Conservation (phyloP, 1,140 invertebrate species). For the Potamilus streckersoni region DNA sequence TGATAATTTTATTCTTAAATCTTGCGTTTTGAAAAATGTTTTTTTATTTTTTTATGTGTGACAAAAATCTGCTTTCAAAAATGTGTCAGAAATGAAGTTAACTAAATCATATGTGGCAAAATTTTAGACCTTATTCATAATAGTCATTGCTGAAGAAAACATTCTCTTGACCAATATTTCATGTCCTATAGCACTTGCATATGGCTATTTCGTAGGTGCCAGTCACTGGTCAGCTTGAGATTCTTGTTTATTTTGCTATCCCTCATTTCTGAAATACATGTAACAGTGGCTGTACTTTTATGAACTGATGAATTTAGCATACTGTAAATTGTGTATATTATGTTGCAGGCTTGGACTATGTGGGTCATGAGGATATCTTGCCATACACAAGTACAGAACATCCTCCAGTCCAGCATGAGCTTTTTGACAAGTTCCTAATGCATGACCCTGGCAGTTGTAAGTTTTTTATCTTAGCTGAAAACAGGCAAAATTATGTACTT, state of each 20-base stretch:
- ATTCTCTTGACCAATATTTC: too few relatives aligned
- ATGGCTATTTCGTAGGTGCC: background rate
- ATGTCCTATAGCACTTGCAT: background rate
- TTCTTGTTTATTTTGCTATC: background rate
- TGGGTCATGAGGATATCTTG: constrained; percentile 89
- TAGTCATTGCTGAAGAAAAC: background rate
- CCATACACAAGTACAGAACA: constrained; percentile 75
- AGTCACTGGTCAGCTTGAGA: too few relatives aligned
- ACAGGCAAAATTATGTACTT: too few relatives aligned
- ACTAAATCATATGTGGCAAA: too few relatives aligned
- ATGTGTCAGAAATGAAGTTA: too few relatives aligned
- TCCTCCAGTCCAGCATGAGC: constrained; percentile 89
- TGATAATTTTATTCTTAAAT: too few relatives aligned
- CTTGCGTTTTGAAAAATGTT: too few relatives aligned
- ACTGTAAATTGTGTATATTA: background rate
- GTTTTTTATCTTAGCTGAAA: background rate
- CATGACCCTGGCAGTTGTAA: constrained; percentile 81
- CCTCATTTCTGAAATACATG: background rate
- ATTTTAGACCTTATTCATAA: background rate
- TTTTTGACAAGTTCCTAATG: constrained; percentile 94
- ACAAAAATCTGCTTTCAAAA: too few relatives aligned
- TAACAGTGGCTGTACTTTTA: background rate
- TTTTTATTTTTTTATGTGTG: too few relatives aligned
- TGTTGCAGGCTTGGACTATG: constrained; percentile 83
- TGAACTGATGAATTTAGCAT: background rate